Conservation (phyloP, 1,140 invertebrate species). For the Asobara japonica region DNA sequence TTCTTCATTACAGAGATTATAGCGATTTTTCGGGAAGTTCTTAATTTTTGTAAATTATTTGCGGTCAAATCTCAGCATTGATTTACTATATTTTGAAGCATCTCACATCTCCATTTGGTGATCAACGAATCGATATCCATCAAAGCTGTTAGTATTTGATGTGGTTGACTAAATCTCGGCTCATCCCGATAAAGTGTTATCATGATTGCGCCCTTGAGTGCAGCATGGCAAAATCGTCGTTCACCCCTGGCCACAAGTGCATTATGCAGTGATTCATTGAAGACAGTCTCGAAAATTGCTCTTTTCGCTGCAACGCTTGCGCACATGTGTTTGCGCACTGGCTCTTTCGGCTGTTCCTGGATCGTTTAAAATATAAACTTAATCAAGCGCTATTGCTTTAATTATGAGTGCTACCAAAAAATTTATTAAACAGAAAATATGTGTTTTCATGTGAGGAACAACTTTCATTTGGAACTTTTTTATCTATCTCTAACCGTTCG, state of each 20-base stretch:
- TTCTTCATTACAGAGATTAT: no score
- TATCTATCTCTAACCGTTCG: no score
- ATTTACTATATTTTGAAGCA: conserved; percentile 15
- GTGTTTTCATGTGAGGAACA: no score
- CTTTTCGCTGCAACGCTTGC: conserved; percentile 80
- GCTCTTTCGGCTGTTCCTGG: conserved; percentile 63
- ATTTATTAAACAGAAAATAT: no score
- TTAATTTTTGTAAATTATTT: conserved; percentile 25
- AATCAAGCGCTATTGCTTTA: no score
- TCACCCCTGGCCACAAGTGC: conserved; percentile 85
- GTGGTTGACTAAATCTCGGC: conserved; percentile 95
- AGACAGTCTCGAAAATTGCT: conserved; percentile 90
- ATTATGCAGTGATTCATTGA: conserved; percentile 84
- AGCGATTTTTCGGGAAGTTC: no score
- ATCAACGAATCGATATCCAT: conserved; percentile 99
- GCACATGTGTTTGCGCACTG: conserved; percentile 72
- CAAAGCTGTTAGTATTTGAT: conserved; percentile 90
- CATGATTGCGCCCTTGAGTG: conserved; percentile 96
- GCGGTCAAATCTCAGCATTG: no score
- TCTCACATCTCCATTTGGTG: conserved; percentile 97
- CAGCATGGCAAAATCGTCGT: conserved; percentile 87
- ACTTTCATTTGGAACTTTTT: no score
- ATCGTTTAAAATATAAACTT: conserved; percentile 41
- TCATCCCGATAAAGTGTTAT: conserved; percentile 97
- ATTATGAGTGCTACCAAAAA: no score